Base-by-base conservation (phyloP, 1,140 invertebrate genomes). In the Lanistes nyassanus region DNA sequence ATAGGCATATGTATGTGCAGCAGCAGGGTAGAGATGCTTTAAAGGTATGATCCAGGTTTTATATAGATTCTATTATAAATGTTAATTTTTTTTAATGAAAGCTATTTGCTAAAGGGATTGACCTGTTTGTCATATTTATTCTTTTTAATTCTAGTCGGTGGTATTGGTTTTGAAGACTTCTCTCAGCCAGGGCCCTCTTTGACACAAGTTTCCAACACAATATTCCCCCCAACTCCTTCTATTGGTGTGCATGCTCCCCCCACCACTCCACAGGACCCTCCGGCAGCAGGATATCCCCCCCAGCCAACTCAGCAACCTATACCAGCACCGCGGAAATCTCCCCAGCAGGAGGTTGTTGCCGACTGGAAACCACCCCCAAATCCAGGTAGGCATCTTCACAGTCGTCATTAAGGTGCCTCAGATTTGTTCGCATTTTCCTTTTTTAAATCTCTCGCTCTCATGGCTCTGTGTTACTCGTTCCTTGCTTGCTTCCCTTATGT, bases 231-330 rank as follows among this genome's bases (percentile, higher is more conserved):
- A 9, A 64, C 79, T 7, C 75, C 80, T 34, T 69, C 74, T 13
- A 31, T 76, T n/a, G 85, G 85, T 9, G 74, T 80, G 13, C 81
- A 84, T 74, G 84, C 85, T 16, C 86, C 86, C 26, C 83, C 87
- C 23, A 79, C 80, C 36, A 85, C 84, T 21, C 85, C 85, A 26
- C 81, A 84, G 64, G 83, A 36, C 60, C 51, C 47, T 76, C 34
- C 23, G 23, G 16, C 73, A 58, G 26, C 73, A 42, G 65, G 70
- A 76, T 29, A 39, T 29, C 75, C 80, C 64, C 56, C 77, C n/a
- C 75, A 84, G 65, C 42, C 71, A 66, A 65, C 79, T n/a, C 67
- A 62, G 13, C 78, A 66, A 29, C 75, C 80, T 56, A 60, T 56
- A 55, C 74, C 73, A 60, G 58, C 60, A 55, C 47, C 78, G 19